phyloP scores from a whole-genome alignment of 2,797 vertebrate genomes.

The Zenarchopterus dispar region DNA sequence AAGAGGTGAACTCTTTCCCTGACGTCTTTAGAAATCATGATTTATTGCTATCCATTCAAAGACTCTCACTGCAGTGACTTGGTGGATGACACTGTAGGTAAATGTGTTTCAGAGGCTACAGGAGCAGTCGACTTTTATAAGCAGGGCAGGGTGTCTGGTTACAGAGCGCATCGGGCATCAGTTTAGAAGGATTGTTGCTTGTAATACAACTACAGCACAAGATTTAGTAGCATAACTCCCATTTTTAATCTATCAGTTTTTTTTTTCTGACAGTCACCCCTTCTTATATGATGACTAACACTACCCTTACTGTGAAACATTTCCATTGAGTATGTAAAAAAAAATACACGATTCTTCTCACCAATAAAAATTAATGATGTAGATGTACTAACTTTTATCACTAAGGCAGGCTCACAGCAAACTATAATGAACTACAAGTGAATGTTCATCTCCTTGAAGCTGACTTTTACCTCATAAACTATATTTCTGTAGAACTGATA shows the following conservation, averaged over 20 bases:
- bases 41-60: conserved; percentile 64
- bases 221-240: conserved; percentile 11
- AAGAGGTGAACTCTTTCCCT: conserved; percentile 63
- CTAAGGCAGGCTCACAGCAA: conserved; percentile 27
- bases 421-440: conserved; percentile 26
- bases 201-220: conserved; percentile 7
- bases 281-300: conserved; percentile 15
- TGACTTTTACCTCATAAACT: conserved; percentile 24
- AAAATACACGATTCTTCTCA: not conserved
- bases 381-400: conserved; percentile 21
- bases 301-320: conserved; percentile 12
- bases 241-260: conserved; percentile 31
- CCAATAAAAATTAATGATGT: conserved; percentile 28
- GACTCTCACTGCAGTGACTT: conserved; percentile 41
- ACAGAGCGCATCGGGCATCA: conserved; percentile 25
- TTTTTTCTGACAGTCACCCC: conserved; percentile 7
- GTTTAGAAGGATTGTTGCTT: conserved; percentile 3
- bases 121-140: conserved; percentile 33
- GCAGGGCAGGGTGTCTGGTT: conserved; percentile 36
- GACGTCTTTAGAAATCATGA: conserved; percentile 64
- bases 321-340: conserved; percentile 33
- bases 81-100: conserved; percentile 54
- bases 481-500: conserved; percentile 40
- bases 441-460: conserved; percentile 36
- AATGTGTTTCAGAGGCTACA: conserved; percentile 58